phyloP scores from a whole-genome alignment of 2,888 invertebrate species.

The Eumerus sabulonum region DNA sequence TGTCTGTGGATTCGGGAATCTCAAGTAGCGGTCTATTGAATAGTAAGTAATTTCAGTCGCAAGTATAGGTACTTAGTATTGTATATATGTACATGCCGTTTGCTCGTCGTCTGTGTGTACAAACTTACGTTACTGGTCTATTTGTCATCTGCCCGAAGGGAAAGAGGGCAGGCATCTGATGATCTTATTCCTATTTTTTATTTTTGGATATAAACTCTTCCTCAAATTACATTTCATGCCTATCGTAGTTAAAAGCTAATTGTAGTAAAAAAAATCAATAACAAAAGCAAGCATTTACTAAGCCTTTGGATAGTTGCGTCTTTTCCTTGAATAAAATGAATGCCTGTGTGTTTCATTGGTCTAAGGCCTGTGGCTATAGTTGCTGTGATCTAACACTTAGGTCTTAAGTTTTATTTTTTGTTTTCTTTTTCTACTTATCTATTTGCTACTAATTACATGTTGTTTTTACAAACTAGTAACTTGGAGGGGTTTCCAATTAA shows the following conservation, averaged over 20 bases:
- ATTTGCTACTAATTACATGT: no score
- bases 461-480: neutral
- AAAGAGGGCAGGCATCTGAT: neutral
- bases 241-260: conserved; percentile 32
- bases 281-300: no score
- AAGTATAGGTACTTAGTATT: no score
- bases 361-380: conserved; percentile 20
- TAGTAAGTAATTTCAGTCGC: conserved; percentile 68
- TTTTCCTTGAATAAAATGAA: conserved; percentile 35
- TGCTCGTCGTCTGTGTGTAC: conserved; percentile 21
- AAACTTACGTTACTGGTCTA: neutral
- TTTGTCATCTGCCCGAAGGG: conserved; percentile 18
- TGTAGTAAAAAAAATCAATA: conserved; percentile 11
- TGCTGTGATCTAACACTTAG: conserved; percentile 25
- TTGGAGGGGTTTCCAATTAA: neutral
- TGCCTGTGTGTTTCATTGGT: conserved; percentile 24
- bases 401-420: no score
- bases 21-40: conserved; percentile 79
- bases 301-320: neutral
- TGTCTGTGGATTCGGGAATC: conserved; percentile 95
- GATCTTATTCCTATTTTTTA: conserved; percentile 6
- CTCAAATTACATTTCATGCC: conserved; percentile 17
- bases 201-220: neutral
- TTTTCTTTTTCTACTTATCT: no score
- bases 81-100: no score